These are phyloP conservation scores for Blastobasis adustella DNA, from an alignment of 2,888 invertebrate genomes.

Conservation along the genomic window DNA sequence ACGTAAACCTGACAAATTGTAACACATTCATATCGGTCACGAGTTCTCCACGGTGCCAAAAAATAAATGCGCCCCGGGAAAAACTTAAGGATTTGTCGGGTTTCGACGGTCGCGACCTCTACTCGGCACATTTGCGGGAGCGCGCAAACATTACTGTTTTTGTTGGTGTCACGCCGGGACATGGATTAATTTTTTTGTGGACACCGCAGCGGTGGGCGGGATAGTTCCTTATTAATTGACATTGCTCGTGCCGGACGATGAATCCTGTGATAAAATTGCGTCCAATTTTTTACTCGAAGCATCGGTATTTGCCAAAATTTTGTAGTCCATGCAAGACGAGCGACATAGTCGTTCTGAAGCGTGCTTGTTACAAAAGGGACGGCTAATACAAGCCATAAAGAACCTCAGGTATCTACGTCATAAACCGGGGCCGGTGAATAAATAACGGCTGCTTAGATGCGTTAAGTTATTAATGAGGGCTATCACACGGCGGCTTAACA, in stretches of 20 bases:
- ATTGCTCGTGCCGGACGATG: too few relatives aligned
- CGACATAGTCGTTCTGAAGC: too few relatives aligned
- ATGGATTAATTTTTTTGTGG: constrained; percentile 17
- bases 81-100: constrained; percentile 37
- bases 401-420: background rate
- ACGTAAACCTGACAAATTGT: constrained; percentile 68
- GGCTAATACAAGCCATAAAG: too few relatives aligned
- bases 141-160: constrained; percentile 31
- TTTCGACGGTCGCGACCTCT: constrained; percentile 29
- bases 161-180: constrained; percentile 24
- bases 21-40: constrained; percentile 64
- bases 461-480: constrained; percentile 51
- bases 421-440: constrained; percentile 26
- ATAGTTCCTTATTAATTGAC: background rate
- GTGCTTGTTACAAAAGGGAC: too few relatives aligned
- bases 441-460: constrained; percentile 37
- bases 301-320: too few relatives aligned
- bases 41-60: constrained; percentile 35
- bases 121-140: constrained; percentile 31
- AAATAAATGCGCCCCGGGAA: constrained; percentile 31
- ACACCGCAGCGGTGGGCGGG: background rate
- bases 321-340: too few relatives aligned
- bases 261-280: too few relatives aligned
- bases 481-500: constrained; percentile 49
- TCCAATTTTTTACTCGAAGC: too few relatives aligned